A percentile compares a stretch with the other conserved stretches of the same genome.
These are phyloP conservation scores for Metopia argyrocephala DNA, from an alignment of 2,888 invertebrate species.

Conservation along the genomic window DNA sequence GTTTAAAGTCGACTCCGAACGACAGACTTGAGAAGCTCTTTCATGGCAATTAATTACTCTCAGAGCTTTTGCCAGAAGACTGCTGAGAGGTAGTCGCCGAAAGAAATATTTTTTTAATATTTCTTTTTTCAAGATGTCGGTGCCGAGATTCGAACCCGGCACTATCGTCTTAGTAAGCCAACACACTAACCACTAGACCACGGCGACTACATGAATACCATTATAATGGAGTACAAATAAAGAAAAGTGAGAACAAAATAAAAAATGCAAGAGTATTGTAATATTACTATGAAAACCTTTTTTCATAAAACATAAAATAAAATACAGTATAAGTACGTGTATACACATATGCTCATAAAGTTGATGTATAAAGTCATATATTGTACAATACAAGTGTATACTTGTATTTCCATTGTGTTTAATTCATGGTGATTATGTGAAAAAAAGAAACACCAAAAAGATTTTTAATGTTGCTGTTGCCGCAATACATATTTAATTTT, in stretches of 20 bases:
- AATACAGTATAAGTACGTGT: neutral
- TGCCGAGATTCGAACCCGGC: no score
- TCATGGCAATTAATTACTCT: no score
- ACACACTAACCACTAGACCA: neutral
- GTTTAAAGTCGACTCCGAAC: no score
- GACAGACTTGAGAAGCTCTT: no score
- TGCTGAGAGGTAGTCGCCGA: no score
- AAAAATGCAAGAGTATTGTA: conserved; percentile 21
- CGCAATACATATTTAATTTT: neutral
- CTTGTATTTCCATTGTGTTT: neutral
- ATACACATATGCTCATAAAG: neutral
- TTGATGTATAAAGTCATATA: neutral
- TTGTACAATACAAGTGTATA: neutral
- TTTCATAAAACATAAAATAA: neutral
- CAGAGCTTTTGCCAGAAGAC: no score
- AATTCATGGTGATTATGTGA: no score
- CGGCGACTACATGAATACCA: neutral
- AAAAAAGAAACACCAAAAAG: neutral
- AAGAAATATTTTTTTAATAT: no score
- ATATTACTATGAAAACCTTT: conserved; percentile 5
- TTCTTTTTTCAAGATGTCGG: no score
- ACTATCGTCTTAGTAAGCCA: no score
- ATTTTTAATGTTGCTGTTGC: neutral
- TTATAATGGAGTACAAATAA: neutral
- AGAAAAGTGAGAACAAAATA: neutral